Evolutionary conservation across 2,113 vertebrate species (phyloP).

Genomic region (Tyto alba): DNA sequence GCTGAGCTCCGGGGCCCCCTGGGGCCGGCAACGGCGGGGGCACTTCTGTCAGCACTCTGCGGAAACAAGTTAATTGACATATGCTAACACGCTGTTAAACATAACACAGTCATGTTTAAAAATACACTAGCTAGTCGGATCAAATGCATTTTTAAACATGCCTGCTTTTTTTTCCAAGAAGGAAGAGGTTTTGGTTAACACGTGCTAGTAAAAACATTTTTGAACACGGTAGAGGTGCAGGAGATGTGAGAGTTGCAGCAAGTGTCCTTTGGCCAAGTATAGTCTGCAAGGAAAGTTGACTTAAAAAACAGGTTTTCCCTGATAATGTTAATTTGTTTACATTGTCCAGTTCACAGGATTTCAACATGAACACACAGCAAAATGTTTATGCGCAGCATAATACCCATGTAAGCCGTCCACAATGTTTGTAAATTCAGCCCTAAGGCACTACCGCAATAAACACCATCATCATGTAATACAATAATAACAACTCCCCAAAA

Average conservation of each 20-base stretch:
- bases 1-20: not conserved
- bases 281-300: not conserved
- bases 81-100: slow-evolving; percentile 49
- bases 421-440: slow-evolving; percentile 37
- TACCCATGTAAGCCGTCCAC: slow-evolving; percentile 3
- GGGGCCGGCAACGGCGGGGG: rapidly evolving
- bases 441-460: slow-evolving; percentile 40
- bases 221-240: not conserved
- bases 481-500: slow-evolving; percentile 52
- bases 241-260: not conserved
- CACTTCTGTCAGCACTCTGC: slow-evolving; percentile 21
- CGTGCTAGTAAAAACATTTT: not conserved
- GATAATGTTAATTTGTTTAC: slow-evolving; percentile 42
- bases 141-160: slow-evolving; percentile 39
- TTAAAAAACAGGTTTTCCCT: slow-evolving; percentile 30
- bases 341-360: slow-evolving; percentile 45
- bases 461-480: slow-evolving; percentile 24
- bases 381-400: slow-evolving; percentile 1
- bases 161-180: not conserved
- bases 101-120: slow-evolving; percentile 36
- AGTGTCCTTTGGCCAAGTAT: not conserved
- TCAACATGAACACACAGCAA: not conserved
- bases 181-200: slow-evolving; percentile 10
- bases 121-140: slow-evolving; percentile 19
- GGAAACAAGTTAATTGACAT: slow-evolving; percentile 39